Conservation (phyloP, 2,888 invertebrate genomes). For the Morpho achilles region DNA sequence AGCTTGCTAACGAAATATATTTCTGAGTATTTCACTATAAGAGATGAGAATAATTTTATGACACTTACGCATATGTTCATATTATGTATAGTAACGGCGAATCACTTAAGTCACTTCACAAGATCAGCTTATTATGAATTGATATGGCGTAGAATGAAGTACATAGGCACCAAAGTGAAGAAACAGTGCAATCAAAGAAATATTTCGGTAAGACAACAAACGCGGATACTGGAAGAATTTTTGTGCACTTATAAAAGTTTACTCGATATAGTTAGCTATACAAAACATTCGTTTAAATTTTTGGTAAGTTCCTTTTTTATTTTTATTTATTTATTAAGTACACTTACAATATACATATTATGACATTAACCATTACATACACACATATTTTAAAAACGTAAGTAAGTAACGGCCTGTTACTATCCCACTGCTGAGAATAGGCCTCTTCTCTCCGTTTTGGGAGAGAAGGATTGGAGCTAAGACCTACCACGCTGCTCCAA, state of each 20-base stretch:
- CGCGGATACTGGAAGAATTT: slow-evolving; percentile 8
- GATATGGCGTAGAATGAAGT: slow-evolving; percentile 3
- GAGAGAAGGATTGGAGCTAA: no score
- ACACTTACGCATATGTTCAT: not conserved
- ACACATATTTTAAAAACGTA: no score
- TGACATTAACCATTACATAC: no score
- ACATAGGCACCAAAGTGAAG: slow-evolving; percentile 1
- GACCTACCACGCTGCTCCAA: no score
- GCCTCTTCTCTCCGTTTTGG: no score
- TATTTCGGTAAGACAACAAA: not conserved
- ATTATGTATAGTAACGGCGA: not conserved
- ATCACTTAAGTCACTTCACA: slow-evolving; percentile 1
- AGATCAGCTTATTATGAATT: slow-evolving; percentile 2
- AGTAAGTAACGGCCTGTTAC: no score
- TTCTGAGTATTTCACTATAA: not conserved
- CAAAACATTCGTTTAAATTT: slow-evolving; percentile 6
- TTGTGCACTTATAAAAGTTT: slow-evolving; percentile 12
- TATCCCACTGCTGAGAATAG: no score
- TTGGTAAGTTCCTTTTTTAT: slow-evolving; percentile 16
- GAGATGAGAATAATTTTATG: not conserved
- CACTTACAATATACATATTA: no score
- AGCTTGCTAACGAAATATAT: not conserved
- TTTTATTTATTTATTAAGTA: slow-evolving; percentile 2
- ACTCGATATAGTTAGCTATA: slow-evolving; percentile 4
- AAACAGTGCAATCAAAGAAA: not conserved